phyloP scores from a whole-genome alignment of 2,113 vertebrate species.

The Arenaria interpres region DNA sequence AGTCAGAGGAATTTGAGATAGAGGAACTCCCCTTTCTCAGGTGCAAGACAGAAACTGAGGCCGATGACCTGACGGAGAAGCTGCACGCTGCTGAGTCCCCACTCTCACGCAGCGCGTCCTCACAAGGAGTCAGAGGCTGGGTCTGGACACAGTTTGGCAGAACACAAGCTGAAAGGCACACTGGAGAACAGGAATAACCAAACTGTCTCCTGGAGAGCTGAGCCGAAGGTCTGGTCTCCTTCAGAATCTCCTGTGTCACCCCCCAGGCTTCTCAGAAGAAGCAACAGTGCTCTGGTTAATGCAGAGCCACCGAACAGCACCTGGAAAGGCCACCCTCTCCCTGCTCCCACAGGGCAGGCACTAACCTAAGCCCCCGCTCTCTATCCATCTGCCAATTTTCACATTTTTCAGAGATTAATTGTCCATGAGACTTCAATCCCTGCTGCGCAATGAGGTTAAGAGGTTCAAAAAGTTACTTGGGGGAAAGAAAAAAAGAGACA shows the following conservation, averaged over 20 bases:
- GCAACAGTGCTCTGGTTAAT: not conserved
- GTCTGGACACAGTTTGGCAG: not conserved
- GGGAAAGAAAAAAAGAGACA: not conserved
- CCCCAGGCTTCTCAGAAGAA: not conserved
- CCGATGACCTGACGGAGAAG: not conserved
- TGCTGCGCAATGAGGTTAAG: not conserved
- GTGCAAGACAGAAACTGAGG: not conserved
- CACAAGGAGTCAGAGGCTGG: not conserved
- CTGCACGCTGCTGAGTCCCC: accelerated
- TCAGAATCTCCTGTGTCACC: not conserved
- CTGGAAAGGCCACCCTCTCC: not conserved
- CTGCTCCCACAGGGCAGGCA: not conserved
- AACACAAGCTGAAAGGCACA: not conserved
- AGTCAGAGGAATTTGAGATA: not conserved
- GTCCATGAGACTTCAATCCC: not conserved
- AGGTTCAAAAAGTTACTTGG: not conserved
- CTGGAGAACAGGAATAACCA: not conserved
- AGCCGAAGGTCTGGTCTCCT: not conserved
- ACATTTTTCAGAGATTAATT: not conserved
- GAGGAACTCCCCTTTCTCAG: not conserved
- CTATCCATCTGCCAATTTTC: not conserved
- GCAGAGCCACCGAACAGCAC: not conserved
- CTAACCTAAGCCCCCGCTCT: not conserved
- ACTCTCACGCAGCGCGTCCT: accelerated
- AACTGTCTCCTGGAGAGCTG: not conserved